Evolutionary conservation across 2,797 vertebrate genomes (phyloP), one percentile per base, ranked within the genome.

Genomic region (Enteromius paludinosus): DNA sequence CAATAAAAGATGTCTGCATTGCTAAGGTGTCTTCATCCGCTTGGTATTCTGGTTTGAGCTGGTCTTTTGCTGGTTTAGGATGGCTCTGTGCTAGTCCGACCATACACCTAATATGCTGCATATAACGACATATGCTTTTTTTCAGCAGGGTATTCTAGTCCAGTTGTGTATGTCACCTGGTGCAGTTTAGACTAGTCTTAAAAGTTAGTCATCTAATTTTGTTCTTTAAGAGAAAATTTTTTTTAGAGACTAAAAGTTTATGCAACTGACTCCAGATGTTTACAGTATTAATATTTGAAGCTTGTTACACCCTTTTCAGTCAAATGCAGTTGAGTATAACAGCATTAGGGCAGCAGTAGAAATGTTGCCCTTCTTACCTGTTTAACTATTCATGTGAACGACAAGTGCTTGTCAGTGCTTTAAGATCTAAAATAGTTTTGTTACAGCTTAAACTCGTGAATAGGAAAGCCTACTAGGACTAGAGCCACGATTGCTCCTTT

Each of bases 391-490:
- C 5, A 15, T 25, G 30, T 7, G 0, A 11, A 52, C 49, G 12
- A 38, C 79, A 81, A 62, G 15, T 14, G 35, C 18, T 33, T 33
- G 30, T 62, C 35, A 64, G 20, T 23, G n/a, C 28, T 52, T 4
- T 65, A 14, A 54, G 28, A 17, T 43, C 28, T 43, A 23, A 47
- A 30, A 9, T 41, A 7, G 1, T 17, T 25, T 17, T 69, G 30
- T 68, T 28, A 30, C 61, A 41, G 62, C 23, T 62, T 15, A 20
- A 45, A 4, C 33, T 61, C 3, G 35, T 3, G 6, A n/a, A 12
- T 4, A 25, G 45, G 41, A 70, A 82, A 61, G 30, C 86, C 84
- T 82, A 81, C 78, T 83, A 78, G 73, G 49, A 68, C 33, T 52
- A 17, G 17, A 61, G 43, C 84, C 81, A 76, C 4, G 41, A 43